Conservation (phyloP, 2,888 invertebrate species). For the Callimorpha dominula region DNA sequence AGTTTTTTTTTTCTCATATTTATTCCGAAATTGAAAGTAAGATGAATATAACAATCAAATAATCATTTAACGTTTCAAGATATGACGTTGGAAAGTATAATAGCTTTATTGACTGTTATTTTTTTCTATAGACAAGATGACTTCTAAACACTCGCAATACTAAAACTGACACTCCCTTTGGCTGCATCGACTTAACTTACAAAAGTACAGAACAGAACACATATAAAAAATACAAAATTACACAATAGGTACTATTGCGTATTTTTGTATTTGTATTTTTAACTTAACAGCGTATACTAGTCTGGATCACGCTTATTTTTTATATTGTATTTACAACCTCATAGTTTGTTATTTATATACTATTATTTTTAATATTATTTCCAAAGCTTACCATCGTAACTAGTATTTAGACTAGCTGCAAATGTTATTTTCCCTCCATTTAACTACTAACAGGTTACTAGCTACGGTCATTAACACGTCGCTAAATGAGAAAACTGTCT, state of each 20-base stretch:
- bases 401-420: not conserved
- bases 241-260: too few species aligned
- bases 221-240: too few species aligned
- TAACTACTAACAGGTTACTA: not conserved
- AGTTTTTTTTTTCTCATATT: not conserved
- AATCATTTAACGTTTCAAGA: not conserved
- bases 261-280: too few species aligned
- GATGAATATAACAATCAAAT: not conserved
- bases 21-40: not conserved
- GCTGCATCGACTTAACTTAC: too few species aligned
- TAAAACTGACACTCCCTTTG: not conserved
- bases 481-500: not conserved
- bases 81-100: too few species aligned
- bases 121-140: not conserved
- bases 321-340: too few species aligned
- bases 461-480: conserved; percentile 2
- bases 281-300: too few species aligned
- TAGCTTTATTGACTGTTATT: not conserved
- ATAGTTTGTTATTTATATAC: too few species aligned
- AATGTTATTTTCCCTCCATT: not conserved
- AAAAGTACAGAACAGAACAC: too few species aligned
- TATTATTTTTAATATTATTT: not conserved
- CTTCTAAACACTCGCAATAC: not conserved
- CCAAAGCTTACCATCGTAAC: not conserved
- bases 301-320: too few species aligned